phyloP scores from a whole-genome alignment of 2,888 invertebrate genomes.

The Proisotoma minuta region DNA sequence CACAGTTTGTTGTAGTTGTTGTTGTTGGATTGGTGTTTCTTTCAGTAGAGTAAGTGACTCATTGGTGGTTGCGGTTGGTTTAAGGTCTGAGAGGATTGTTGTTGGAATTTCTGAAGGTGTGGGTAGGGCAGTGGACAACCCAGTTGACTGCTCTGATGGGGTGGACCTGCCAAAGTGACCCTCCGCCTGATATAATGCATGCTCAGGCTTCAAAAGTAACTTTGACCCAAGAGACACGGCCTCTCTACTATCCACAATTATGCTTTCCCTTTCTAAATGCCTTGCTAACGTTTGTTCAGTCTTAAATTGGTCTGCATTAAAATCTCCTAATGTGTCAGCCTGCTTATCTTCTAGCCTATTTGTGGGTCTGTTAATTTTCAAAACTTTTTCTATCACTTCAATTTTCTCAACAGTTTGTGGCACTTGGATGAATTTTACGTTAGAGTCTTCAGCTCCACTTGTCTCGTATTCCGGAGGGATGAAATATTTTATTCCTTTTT shows the following conservation, averaged over 20 bases:
- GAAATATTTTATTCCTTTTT: not conserved
- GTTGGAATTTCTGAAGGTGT: too few species aligned
- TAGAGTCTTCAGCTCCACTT: not conserved
- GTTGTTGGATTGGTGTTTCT: not conserved
- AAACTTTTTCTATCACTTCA: not conserved
- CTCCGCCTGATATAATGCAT: not conserved
- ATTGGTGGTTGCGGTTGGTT: not conserved
- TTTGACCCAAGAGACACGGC: not conserved
- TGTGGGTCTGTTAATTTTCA: slow-evolving; percentile 8
- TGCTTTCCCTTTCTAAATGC: not conserved
- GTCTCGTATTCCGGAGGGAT: not conserved
- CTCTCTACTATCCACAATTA: not conserved
- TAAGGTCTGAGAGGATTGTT: too few species aligned
- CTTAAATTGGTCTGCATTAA: not conserved
- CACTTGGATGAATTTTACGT: not conserved
- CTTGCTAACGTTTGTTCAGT: not conserved
- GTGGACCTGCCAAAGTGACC: too few species aligned
- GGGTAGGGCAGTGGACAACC: not conserved
- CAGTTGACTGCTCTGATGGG: not conserved
- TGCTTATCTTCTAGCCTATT: not conserved
- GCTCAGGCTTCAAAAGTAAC: not conserved
- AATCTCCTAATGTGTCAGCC: not conserved
- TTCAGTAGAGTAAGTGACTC: too few species aligned
- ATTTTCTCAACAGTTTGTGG: slow-evolving; percentile 4
- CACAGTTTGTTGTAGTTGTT: not conserved